phyloP scores from a whole-genome alignment of 1,140 invertebrate genomes.

The Temnothorax nylanderi region DNA sequence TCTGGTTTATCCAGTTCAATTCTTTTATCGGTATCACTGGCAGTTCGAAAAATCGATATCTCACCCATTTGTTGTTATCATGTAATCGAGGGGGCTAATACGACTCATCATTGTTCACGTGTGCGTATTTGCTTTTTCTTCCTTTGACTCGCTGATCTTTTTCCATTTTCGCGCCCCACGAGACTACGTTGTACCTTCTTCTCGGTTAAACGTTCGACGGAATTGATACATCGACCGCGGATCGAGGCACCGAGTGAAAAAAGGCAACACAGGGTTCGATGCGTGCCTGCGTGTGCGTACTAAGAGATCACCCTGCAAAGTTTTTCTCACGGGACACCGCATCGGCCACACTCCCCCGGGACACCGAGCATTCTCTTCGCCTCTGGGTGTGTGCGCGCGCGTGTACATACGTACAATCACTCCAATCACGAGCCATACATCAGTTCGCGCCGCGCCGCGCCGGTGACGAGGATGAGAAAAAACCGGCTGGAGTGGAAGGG shows the following conservation, averaged over 20 bases:
- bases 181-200: conserved; percentile 38
- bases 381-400: neutral
- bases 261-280: neutral
- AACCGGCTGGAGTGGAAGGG: conserved; percentile 42
- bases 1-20: neutral
- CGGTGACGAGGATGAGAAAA: conserved; percentile 68
- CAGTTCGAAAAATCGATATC: neutral
- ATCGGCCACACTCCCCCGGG: conserved; percentile 38
- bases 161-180: conserved; percentile 63
- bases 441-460: conserved; percentile 71
- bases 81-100: conserved; percentile 53
- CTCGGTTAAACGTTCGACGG: conserved; percentile 61
- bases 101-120: conserved; percentile 39
- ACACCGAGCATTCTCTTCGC: conserved; percentile 61
- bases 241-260: neutral
- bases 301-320: conserved; percentile 36
- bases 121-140: conserved; percentile 17
- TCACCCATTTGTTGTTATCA: conserved; percentile 44
- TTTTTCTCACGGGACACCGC: conserved; percentile 70
- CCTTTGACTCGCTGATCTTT: conserved; percentile 60
- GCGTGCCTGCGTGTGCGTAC: neutral
- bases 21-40: neutral
- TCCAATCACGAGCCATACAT: conserved; percentile 82
- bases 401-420: conserved; percentile 70
- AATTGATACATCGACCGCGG: conserved; percentile 79